Percentiles rank a stretch among this genome's conserved stretches.
Conservation (phyloP, 2,113 vertebrate genomes). For the Cavia aperea region DNA sequence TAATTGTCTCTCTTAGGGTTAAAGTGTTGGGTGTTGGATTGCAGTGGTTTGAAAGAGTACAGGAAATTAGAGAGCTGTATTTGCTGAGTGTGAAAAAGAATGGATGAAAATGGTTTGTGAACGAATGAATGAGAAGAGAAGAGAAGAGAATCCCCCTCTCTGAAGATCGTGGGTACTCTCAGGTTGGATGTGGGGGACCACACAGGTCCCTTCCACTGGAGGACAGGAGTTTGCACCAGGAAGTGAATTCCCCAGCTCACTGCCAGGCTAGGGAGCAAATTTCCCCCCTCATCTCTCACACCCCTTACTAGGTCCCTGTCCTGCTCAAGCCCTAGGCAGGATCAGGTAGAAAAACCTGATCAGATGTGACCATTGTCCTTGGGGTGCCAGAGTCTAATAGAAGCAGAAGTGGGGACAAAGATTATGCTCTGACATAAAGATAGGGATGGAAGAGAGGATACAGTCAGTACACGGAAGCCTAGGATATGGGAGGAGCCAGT, state of each 20-base stretch:
- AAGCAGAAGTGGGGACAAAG: not conserved
- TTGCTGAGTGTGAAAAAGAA: not conserved
- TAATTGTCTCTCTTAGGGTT: not conserved
- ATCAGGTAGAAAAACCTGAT: not conserved
- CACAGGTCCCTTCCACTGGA: not conserved
- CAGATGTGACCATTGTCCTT: not conserved
- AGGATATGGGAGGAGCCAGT: no score
- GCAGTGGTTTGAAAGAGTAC: not conserved
- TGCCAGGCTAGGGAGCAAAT: not conserved
- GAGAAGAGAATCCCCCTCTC: not conserved
- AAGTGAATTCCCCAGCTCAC: not conserved
- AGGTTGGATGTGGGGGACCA: not conserved
- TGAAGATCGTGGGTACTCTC: not conserved
- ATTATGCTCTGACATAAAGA: not conserved
- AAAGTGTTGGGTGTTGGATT: not conserved
- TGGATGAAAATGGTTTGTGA: not conserved
- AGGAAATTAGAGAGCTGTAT: not conserved
- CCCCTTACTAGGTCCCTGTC: not conserved
- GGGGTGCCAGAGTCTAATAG: not conserved
- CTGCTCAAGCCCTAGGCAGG: not conserved
- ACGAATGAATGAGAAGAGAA: not conserved
- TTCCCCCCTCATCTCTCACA: not conserved
- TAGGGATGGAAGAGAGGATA: not conserved
- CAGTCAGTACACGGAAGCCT: not conserved
- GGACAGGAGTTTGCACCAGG: not conserved